Base-by-base conservation (phyloP, 2,113 vertebrate genomes). In the Crypturellus undulatus region DNA sequence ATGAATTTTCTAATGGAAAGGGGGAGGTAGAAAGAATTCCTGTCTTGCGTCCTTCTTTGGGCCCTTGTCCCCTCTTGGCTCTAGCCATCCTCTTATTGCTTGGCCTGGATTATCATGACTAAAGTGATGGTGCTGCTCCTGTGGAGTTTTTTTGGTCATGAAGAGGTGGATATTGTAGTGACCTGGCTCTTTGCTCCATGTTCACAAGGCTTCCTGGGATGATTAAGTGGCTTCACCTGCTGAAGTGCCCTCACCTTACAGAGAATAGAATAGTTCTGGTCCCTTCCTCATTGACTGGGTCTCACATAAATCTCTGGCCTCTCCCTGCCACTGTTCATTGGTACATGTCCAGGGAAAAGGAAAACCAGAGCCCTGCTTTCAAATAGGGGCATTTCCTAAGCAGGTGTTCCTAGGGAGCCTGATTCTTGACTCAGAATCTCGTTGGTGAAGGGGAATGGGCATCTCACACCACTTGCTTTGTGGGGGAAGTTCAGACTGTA, bases 121-220 rank as follows among this genome's bases (percentile, higher is more conserved):
- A 38, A 85, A 60, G 22, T 75, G 45, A 89, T 24, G 64, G 69
- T 89, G 62, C 60, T 87, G 30, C 71, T 24, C 89, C 43, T 82
- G 69, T 49, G 78, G 18, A 84, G 4, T 76, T 86, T 83, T 76
- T 89, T 83, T 62, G n/a, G 40, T 88, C 68, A 6, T 80, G 63
- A n/a, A 58, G 6, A 87, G 70, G 42, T 68, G 70, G 77, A 42
- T 83, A 16, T 90, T 92, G 52, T 26, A 56, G 45, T 86, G 56
- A 45, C 0, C 1, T 71, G 58, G 26, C 62, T 76, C 32, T 89
- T 87, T 84, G 56, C 83, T 86, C 51, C 32, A 10, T 92, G 78
- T 88, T 84, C 85, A 84, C 86, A 73, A 92, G 88, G 77, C 47
- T 78, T 68, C 18, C 12, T 6, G 25, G 54, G 40, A 64, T 96